A percentile compares a stretch with the other conserved stretches of the same genome.
phyloP scores from a whole-genome alignment of 2,888 invertebrate genomes.

The Mycalesis mineus region DNA sequence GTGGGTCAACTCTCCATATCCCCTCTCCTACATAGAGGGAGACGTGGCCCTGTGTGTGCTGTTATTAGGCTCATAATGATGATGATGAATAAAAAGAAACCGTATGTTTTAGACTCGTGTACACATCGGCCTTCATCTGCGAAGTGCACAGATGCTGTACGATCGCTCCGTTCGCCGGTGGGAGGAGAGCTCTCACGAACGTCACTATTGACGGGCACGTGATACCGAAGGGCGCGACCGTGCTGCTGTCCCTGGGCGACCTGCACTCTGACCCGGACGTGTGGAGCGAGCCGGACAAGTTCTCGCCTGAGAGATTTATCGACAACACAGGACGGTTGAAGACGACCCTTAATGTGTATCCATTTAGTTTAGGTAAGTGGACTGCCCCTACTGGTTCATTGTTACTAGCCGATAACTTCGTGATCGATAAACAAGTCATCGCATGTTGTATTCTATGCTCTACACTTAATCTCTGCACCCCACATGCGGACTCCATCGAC shows the following conservation, averaged over 20 bases:
- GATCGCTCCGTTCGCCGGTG: slow-evolving; percentile 74
- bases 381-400: too few relatives aligned
- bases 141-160: slow-evolving; percentile 75
- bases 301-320: slow-evolving; percentile 80
- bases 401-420: too few relatives aligned
- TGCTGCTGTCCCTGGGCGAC: slow-evolving; percentile 72
- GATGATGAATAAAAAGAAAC: too few relatives aligned
- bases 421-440: too few relatives aligned
- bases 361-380: slow-evolving; percentile 82
- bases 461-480: too few relatives aligned
- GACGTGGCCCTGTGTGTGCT: too few relatives aligned
- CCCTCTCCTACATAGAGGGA: too few relatives aligned
- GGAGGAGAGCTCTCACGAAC: slow-evolving; percentile 55
- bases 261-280: slow-evolving; percentile 68
- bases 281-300: slow-evolving; percentile 77
- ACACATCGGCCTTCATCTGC: slow-evolving; percentile 73
- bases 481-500: too few relatives aligned
- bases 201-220: slow-evolving; percentile 53
- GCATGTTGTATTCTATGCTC: too few relatives aligned
- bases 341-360: slow-evolving; percentile 73
- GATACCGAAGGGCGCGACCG: slow-evolving; percentile 68
- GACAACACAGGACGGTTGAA: slow-evolving; percentile 65
- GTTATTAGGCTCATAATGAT: too few relatives aligned
- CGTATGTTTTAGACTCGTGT: slow-evolving; percentile 64
- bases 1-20: too few relatives aligned